phyloP scores from a whole-genome alignment of 2,797 vertebrate genomes.

The Serranus cabrilla region DNA sequence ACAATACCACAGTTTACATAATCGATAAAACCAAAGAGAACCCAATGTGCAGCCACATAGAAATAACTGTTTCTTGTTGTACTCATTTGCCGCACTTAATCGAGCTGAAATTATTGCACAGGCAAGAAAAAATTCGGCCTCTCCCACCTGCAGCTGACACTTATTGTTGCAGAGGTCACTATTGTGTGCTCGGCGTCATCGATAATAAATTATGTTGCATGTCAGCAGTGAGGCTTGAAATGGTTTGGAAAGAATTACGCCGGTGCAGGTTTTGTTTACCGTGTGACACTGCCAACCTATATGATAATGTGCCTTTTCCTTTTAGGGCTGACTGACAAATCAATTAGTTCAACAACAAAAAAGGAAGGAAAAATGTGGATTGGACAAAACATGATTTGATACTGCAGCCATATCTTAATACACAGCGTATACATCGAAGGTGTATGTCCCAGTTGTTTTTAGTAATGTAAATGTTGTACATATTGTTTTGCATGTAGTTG shows the following conservation, averaged over 20 bases:
- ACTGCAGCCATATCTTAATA: too few relatives aligned
- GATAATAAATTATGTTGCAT: constrained; percentile 15
- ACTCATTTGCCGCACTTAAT: not conserved
- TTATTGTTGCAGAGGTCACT: constrained; percentile 6
- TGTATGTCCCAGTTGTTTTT: too few relatives aligned
- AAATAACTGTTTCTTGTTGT: not conserved
- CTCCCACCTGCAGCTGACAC: not conserved
- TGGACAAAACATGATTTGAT: too few relatives aligned
- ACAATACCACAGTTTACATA: not conserved
- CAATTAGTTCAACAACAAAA: too few relatives aligned
- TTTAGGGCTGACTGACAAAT: too few relatives aligned
- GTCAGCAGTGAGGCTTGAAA: not conserved
- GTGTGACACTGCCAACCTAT: too few relatives aligned
- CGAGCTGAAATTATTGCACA: not conserved
- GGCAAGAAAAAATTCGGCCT: not conserved
- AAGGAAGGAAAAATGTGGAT: too few relatives aligned
- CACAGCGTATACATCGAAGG: too few relatives aligned
- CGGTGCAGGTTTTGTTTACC: not conserved
- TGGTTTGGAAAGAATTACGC: constrained; percentile 15
- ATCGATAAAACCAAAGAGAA: not conserved
- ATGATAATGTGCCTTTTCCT: too few relatives aligned
- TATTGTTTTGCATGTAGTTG: too few relatives aligned
- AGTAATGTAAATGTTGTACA: too few relatives aligned
- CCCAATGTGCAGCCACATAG: not conserved
- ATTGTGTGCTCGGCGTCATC: constrained; percentile 14